These are phyloP conservation scores for Cantharis rufa DNA, from an alignment of 2,888 invertebrate genomes.

Conservation along the genomic window DNA sequence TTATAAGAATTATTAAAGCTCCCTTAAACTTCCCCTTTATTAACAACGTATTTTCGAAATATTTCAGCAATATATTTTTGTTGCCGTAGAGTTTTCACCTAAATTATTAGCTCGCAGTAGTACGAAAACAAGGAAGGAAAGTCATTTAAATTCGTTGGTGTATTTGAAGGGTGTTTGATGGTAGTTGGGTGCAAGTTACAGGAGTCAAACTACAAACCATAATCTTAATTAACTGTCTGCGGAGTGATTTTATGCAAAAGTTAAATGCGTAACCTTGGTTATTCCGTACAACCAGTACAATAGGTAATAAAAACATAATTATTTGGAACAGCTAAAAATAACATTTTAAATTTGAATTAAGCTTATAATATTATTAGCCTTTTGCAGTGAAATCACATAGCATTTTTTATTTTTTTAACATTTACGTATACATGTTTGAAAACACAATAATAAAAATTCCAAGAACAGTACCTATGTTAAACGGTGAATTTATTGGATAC, in stretches of 20 bases:
- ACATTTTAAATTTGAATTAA: too few relatives aligned
- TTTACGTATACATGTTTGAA: background rate
- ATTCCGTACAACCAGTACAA: background rate
- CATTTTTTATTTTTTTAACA: background rate
- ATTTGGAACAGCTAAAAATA: background rate
- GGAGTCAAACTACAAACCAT: background rate
- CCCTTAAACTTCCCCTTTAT: slow-evolving; percentile 12
- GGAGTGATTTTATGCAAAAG: background rate
- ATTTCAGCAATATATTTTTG: background rate
- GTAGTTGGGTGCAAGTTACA: background rate
- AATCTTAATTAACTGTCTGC: background rate
- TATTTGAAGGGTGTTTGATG: background rate
- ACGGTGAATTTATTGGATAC: background rate
- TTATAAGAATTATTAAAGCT: slow-evolving; percentile 37
- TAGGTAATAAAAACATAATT: background rate
- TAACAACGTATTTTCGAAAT: background rate
- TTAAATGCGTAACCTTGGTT: background rate
- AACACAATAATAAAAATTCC: background rate
- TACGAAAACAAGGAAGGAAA: background rate
- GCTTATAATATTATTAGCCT: too few relatives aligned
- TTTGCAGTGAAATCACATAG: background rate
- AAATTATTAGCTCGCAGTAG: background rate
- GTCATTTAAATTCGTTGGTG: background rate
- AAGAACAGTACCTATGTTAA: background rate
- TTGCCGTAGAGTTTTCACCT: background rate